Percentiles rank a stretch among this genome's conserved stretches.
Conservation (phyloP, 1,140 invertebrate species). For the Centruroides sculpturatus region DNA sequence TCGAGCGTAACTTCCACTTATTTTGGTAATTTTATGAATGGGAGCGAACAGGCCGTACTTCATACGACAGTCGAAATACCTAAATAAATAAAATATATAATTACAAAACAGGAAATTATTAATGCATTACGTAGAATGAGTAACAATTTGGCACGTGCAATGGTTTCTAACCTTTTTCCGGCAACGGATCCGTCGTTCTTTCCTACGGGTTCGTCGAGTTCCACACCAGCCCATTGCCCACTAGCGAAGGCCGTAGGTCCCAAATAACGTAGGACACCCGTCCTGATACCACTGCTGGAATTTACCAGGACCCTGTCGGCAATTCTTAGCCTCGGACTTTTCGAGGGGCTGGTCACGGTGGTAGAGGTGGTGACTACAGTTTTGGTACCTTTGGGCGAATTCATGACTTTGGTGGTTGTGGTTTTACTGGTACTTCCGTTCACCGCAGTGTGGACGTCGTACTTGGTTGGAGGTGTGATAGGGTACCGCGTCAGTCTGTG, state of each 20-base stretch:
- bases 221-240: constrained; percentile 94
- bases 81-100: constrained; percentile 24
- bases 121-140: no score
- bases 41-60: constrained; percentile 88
- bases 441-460: not conserved
- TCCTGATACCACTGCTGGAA: constrained; percentile 70
- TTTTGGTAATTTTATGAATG: constrained; percentile 56
- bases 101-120: no score
- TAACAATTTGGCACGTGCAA: not conserved
- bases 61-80: constrained; percentile 84
- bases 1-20: constrained; percentile 3
- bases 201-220: constrained; percentile 80
- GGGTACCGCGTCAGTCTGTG: constrained; percentile 18
- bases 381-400: no score
- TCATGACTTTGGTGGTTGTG: not conserved
- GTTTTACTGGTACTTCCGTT: not conserved
- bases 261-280: constrained; percentile 67
- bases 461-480: constrained; percentile 2
- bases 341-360: not conserved
- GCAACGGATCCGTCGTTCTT: constrained; percentile 93
- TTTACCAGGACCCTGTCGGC: constrained; percentile 85
- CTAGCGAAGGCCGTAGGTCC: constrained; percentile 79
- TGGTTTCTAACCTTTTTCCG: constrained; percentile 28
- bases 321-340: constrained; percentile 43
- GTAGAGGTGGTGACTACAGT: no score